Evolutionary conservation across 2,113 vertebrate genomes (phyloP).

Genomic region (Eupsittula cactorum): DNA sequence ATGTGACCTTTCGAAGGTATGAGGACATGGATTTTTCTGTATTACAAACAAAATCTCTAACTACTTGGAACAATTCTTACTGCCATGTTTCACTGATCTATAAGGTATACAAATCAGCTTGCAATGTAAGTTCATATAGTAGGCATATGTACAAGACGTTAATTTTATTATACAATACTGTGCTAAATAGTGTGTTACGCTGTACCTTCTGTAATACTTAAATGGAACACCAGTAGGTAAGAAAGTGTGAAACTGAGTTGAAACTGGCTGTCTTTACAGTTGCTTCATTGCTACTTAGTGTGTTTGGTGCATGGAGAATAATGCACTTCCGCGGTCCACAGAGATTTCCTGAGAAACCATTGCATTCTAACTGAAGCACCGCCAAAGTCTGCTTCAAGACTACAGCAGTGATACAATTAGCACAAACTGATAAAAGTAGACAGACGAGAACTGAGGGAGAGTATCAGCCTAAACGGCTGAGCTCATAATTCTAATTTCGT

Average conservation of each 20-base stretch:
- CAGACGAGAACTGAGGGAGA: background rate
- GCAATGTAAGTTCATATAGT: background rate
- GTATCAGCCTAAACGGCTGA: background rate
- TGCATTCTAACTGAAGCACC: background rate
- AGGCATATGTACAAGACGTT: constrained; percentile 8
- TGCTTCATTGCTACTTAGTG: background rate
- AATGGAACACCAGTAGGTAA: background rate
- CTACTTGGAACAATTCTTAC: background rate
- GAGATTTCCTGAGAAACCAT: background rate
- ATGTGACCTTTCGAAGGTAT: background rate
- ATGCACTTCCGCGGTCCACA: background rate
- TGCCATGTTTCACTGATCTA: background rate
- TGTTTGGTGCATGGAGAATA: background rate
- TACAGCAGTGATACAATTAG: background rate
- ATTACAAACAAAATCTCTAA: background rate
- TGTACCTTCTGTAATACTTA: background rate
- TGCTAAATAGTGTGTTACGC: background rate
- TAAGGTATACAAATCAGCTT: constrained; percentile 6
- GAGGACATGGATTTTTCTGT: background rate
- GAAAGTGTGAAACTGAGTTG: background rate
- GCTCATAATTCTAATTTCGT: background rate
- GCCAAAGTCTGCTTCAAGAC: background rate
- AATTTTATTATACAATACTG: background rate
- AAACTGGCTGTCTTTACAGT: background rate
- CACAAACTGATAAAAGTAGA: background rate